These are phyloP conservation scores for Himalopsyche tibetana DNA, from an alignment of 2,888 invertebrate species.

Conservation along the genomic window DNA sequence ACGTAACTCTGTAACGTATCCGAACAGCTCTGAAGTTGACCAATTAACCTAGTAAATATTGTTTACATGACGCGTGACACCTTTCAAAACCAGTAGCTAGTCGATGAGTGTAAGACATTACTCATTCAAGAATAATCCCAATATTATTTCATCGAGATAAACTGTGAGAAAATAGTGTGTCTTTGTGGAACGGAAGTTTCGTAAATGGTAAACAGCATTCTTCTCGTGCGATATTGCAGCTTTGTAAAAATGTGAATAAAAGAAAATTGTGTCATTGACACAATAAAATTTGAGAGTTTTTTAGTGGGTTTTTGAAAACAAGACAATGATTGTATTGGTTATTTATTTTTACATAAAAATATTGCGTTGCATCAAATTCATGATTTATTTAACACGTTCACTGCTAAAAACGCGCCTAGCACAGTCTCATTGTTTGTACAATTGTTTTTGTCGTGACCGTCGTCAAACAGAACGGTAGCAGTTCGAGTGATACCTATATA, in stretches of 20 bases:
- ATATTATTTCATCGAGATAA: not conserved
- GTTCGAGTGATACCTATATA: too few relatives aligned
- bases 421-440: too few relatives aligned
- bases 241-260: slow-evolving; percentile 22
- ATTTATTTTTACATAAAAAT: too few relatives aligned
- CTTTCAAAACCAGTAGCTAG: slow-evolving; percentile 35
- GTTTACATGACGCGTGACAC: slow-evolving; percentile 29
- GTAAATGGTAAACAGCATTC: slow-evolving; percentile 7
- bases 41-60: slow-evolving; percentile 37
- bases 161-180: not conserved
- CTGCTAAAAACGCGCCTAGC: too few relatives aligned
- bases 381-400: too few relatives aligned
- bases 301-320: not conserved
- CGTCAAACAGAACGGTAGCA: too few relatives aligned
- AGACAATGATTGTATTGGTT: too few relatives aligned
- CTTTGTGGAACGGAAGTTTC: slow-evolving; percentile 17
- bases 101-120: not conserved
- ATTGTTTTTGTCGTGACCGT: too few relatives aligned
- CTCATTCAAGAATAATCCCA: slow-evolving; percentile 22
- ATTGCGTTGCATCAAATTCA: too few relatives aligned
- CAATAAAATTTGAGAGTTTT: not conserved
- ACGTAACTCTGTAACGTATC: too few relatives aligned
- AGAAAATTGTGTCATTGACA: not conserved
- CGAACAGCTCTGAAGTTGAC: not conserved
- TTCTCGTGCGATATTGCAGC: slow-evolving; percentile 19